phyloP scores from a whole-genome alignment of 2,113 vertebrate genomes.

The Carettochelys insculpta region DNA sequence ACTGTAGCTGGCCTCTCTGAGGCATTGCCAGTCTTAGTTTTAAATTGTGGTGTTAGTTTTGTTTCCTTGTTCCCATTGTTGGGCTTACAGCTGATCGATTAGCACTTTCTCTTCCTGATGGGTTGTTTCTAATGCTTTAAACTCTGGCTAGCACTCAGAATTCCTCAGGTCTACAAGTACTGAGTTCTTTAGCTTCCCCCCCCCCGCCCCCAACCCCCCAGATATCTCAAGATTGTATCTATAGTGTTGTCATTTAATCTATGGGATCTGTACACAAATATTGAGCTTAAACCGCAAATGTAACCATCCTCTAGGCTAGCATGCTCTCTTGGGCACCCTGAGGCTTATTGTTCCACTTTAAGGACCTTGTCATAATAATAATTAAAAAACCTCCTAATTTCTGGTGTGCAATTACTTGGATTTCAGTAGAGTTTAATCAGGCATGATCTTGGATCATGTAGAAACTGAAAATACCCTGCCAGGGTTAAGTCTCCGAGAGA shows the following conservation, averaged over 20 bases:
- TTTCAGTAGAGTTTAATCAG: neutral
- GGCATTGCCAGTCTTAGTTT: slow-evolving; percentile 20
- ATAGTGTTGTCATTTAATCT: no score
- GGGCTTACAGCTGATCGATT: slow-evolving; percentile 38
- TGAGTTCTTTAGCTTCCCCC: slow-evolving; percentile 1
- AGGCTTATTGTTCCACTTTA: neutral
- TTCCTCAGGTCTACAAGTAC: slow-evolving; percentile 9
- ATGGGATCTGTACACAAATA: no score
- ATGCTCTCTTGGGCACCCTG: no score
- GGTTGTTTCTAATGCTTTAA: slow-evolving; percentile 24
- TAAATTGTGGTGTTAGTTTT: slow-evolving; percentile 13
- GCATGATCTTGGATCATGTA: neutral
- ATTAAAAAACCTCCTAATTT: neutral
- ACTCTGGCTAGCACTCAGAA: slow-evolving; percentile 32
- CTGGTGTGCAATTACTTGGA: neutral
- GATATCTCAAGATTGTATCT: no score
- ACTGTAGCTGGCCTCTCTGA: slow-evolving; percentile 5
- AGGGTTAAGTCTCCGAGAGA: no score
- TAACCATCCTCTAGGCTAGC: no score
- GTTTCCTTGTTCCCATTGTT: neutral
- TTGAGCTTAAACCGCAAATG: no score
- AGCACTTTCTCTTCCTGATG: slow-evolving; percentile 24
- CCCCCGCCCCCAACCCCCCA: no score
- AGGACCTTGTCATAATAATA: neutral
- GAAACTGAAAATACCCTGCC: neutral